phyloP scores from a whole-genome alignment of 2,888 invertebrate genomes.

The Muschampia plurimacula region DNA sequence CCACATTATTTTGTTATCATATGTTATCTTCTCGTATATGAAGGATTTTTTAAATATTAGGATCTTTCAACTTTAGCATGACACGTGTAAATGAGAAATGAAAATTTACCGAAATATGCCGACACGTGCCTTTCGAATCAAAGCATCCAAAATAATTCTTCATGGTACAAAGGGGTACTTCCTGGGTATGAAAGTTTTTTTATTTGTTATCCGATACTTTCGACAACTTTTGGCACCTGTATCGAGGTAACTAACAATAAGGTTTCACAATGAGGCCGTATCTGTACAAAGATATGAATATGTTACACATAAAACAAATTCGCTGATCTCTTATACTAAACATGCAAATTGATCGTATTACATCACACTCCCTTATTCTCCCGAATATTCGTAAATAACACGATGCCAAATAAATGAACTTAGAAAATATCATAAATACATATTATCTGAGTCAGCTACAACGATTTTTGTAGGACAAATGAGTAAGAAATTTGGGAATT shows the following conservation, averaged over 20 bases:
- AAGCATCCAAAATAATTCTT: too few species aligned
- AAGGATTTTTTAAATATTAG: background rate
- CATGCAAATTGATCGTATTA: background rate
- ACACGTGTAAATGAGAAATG: background rate
- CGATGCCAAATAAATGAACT: background rate
- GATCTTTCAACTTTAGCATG: too few species aligned
- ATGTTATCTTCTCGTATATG: conserved; percentile 1
- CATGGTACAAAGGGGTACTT: too few species aligned
- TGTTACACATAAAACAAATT: background rate
- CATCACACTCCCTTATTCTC: background rate
- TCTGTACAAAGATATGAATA: background rate
- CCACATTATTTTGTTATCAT: conserved; percentile 5
- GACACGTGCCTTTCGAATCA: too few species aligned
- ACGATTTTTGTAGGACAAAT: background rate
- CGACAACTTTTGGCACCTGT: background rate
- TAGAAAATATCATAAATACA: background rate
- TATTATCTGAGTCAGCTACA: background rate
- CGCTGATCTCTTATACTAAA: background rate
- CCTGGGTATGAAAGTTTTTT: too few species aligned
- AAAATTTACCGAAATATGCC: too few species aligned
- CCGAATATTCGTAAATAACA: background rate
- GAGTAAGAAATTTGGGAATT: background rate
- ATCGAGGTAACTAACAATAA: background rate
- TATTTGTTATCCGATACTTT: background rate
- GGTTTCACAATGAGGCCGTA: background rate